Base-by-base conservation (phyloP, 1,140 invertebrate species). In the Carposina sasakii region DNA sequence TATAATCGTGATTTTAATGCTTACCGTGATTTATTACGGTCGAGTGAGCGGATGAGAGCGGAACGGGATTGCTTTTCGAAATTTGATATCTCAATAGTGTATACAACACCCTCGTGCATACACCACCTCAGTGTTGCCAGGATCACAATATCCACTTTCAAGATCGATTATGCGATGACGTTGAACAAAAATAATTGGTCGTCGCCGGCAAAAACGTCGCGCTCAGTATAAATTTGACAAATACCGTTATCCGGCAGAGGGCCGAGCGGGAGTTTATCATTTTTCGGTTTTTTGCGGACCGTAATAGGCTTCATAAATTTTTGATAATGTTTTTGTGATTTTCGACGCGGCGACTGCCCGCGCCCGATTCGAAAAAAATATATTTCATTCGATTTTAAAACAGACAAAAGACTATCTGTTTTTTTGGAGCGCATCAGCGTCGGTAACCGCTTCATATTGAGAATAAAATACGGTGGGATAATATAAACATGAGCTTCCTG, bases 1-100 rank as follows among this genome's bases (percentile, higher is more conserved):
- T 67, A 77, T 81, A 81, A 83, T 79, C 79, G 71, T 68, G 76
- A 76, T 83, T 81, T 81, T 81, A 83, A 83, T 79, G 77, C 68
- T 45, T 43, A 34, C 58, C 54, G 54, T 74, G 79, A 83, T 83
- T 83, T 83, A 83, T 64, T 59, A 60, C 72, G 63, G 56, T 60
- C 61, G 64, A 53, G 44, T 45, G 44, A 15, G 16, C 39, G 54
- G 57, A 63, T 59, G 63, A 56, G 58, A 54, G 52, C 22, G 49
- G 57, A 48, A 57, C 72, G 60, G 68, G 67, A 78, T 77, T 73
- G 76, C 63, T 71, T 72, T 77, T 71, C 63, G 77, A 81, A 81
- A 84, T 71, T 81, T 78, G 81, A 84, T 84, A 84, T 81, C 81
- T 77, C 69, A 52, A 81, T 81, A 75, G 54, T 59, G 69, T 67